Conservation (phyloP, 1,140 invertebrate genomes). For the Sitodiplosis mosellana region DNA sequence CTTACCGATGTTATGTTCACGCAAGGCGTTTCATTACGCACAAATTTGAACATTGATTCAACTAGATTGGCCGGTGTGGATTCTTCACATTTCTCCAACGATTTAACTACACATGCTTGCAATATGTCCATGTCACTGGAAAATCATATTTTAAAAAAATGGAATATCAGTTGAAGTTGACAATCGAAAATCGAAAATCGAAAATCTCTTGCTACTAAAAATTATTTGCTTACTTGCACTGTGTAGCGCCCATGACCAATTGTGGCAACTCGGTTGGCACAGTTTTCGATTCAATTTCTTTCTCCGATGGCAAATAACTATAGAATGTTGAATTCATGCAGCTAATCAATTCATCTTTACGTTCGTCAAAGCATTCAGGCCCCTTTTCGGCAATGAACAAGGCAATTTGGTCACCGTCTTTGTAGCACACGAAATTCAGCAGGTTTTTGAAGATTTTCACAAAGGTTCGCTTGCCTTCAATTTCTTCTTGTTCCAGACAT, state of each 20-base stretch:
- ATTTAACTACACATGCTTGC: constrained; percentile 40
- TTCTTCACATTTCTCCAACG: constrained; percentile 45
- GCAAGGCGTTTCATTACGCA: constrained; percentile 50
- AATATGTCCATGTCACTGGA: constrained; percentile 35
- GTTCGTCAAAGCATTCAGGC: constrained; percentile 45
- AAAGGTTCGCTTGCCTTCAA: constrained; percentile 32
- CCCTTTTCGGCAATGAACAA: constrained; percentile 60
- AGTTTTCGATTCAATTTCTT: constrained; percentile 10
- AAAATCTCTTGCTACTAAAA: constrained; percentile 8
- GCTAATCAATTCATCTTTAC: constrained; percentile 35
- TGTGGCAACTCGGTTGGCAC: constrained; percentile 28
- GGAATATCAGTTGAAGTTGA: constrained; percentile 1
- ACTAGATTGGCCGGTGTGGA: constrained; percentile 61
- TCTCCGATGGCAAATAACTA: constrained; percentile 25
- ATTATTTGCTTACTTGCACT: constrained; percentile 37
- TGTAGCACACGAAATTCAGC: constrained; percentile 49
- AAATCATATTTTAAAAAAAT: constrained; percentile 18
- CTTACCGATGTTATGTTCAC: constrained; percentile 3
- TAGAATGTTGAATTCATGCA: constrained; percentile 43
- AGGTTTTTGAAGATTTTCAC: constrained; percentile 44
- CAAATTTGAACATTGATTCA: constrained; percentile 53
- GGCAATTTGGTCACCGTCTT: constrained; percentile 63
- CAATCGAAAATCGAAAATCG: background rate
- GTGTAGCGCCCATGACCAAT: constrained; percentile 29
- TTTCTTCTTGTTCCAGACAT: constrained; percentile 42